Base-by-base conservation (phyloP, 2,888 invertebrate species). In the Anagyrus pseudococci region DNA sequence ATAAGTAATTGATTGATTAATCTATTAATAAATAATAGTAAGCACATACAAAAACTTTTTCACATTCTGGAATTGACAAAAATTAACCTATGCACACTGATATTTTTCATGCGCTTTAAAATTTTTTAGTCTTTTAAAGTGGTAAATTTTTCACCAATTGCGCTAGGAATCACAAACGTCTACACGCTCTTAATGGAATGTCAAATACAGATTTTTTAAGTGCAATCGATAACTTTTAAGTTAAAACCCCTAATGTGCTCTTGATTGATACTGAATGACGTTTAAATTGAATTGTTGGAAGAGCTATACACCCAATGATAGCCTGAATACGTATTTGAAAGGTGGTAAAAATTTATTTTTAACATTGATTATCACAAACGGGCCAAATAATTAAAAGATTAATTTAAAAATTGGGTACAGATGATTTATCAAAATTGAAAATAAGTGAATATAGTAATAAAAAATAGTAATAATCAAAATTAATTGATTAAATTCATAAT, bases 281-380 rank as follows among this genome's bases (percentile, higher is more conserved):
- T 13, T 53, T 46, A n/a, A 6, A 48, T 7, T n/a, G n/a, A n/a
- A n/a, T n/a, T n/a, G n/a, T 59, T n/a, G 56, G 56, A 56, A 62
- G 56, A 62, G 33, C 46, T 26, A 4, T 59, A 43, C 19, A n/a
- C 61, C 66, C 25, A 64, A 59, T 73, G 23, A 43, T 74, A 75
- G 77, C 73, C 78, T 78, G 75, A 78, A 77, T 73, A 72, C 75
- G 75, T 70, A 69, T 77, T 77, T 77, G 73, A 76, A 78, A 75
- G 73, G 54, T 58, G 43, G 25, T 17, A 48, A 4, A 47, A 43
- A 4, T 56, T 48, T 26, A 19, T 4, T 56, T 56, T 56, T 2
- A 8, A 4, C 15, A 15, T n/a, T n/a, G n/a, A n/a, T n/a, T n/a
- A n/a, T n/a, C n/a, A n/a, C n/a, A n/a, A n/a, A n/a, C n/a, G n/a